These are phyloP conservation scores for Drosophila pseudotakahashii DNA, from an alignment of 2,888 invertebrate species.

Conservation along the genomic window DNA sequence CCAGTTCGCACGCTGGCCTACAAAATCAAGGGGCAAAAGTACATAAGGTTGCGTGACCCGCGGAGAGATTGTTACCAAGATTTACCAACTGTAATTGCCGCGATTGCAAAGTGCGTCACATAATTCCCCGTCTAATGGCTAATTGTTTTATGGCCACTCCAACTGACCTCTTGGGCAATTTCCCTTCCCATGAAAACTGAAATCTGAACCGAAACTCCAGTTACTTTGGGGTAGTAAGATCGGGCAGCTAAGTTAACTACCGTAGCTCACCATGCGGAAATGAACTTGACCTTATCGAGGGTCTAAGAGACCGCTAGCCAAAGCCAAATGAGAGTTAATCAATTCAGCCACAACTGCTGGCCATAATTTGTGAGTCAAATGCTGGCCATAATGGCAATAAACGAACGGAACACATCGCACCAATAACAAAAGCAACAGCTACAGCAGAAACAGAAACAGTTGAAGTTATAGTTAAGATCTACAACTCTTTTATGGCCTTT, in stretches of 20 bases:
- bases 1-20: slow-evolving; percentile 27
- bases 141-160: slow-evolving; percentile 59
- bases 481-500: slow-evolving; percentile 31
- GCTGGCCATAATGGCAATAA: slow-evolving; percentile 56
- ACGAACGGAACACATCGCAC: slow-evolving; percentile 56
- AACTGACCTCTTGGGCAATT: slow-evolving; percentile 64
- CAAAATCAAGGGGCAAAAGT: slow-evolving; percentile 12
- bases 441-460: slow-evolving; percentile 48
- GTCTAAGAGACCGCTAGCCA: slow-evolving; percentile 40
- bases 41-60: slow-evolving; percentile 53
- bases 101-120: slow-evolving; percentile 64
- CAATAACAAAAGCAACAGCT: slow-evolving; percentile 51
- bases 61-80: slow-evolving; percentile 44
- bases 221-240: background rate
- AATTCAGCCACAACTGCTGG: slow-evolving; percentile 54
- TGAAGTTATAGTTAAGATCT: slow-evolving; percentile 34
- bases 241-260: slow-evolving; percentile 39
- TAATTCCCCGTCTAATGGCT: slow-evolving; percentile 53
- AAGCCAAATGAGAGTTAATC: slow-evolving; percentile 64
- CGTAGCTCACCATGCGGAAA: slow-evolving; percentile 60
- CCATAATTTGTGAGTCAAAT: slow-evolving; percentile 67
- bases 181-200: slow-evolving; percentile 48
- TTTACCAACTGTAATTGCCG: slow-evolving; percentile 67
- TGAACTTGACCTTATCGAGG: slow-evolving; percentile 75
- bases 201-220: slow-evolving; percentile 20